Base-by-base conservation (phyloP, 1,140 invertebrate genomes). In the Ganaspis sp. region DNA sequence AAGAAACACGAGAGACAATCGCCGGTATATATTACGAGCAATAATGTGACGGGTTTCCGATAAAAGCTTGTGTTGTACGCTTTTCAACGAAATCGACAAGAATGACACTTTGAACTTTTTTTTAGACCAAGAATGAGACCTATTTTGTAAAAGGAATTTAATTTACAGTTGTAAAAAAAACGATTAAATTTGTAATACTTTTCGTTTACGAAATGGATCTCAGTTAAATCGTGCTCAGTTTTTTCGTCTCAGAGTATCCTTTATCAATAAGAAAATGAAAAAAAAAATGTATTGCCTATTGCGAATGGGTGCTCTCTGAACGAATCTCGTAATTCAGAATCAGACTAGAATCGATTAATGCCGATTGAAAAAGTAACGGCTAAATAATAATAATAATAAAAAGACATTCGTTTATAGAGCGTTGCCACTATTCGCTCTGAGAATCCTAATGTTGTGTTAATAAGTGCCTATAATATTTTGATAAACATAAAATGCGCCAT, bases 21-120 rank as follows among this genome's bases (percentile, higher is more conserved):
- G 49, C 58, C 49, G 73, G 29, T 34, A 75, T 79, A 79, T 79
- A 76, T 76, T 76, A 70, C 73, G 49, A 79, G 71, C 64, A 79
- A 79, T 79, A 76, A 79, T 73, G 49, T 74, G 76, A 77, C 76
- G 73, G 78, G 74, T 77, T 75, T 70, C 38, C 21, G 23, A 38
- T 21, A 69, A 42, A 42, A 19, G 21, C 53, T 53, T 73, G 23
- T 53, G 17, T n/a, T 9, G 72, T 74, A 53, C 64, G 12, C 29
- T 17, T 40, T 71, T 49, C 15, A 17, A 49, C 58, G 58, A 34
- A 29, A 64, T 64, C 23, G 21, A 64, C 26, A 64, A 29, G 9
- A 58, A 58, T 9, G 21, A 29, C 9, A 54, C 6, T 54, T 15
- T 15, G 11, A 64, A 34, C 21, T 15, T 64, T 29, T 26, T 64